Conservation (phyloP, 2,113 vertebrate genomes). For the Ursus arctos region DNA sequence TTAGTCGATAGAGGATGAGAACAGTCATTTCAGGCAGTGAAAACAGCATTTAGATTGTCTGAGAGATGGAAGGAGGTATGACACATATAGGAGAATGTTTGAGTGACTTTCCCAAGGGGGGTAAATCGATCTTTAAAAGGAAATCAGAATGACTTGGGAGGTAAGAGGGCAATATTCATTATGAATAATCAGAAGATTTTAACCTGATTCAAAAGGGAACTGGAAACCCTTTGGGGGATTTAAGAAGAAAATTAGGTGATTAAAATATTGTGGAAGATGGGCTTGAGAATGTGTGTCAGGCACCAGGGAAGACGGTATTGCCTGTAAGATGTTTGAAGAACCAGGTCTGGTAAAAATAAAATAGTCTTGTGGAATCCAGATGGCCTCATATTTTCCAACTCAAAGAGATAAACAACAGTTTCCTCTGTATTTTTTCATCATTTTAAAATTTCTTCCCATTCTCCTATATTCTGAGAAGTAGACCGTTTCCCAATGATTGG, state of each 20-base stretch:
- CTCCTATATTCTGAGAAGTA: not conserved
- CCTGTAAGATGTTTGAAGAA: not conserved
- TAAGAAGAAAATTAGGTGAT: not conserved
- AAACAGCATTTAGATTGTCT: not conserved
- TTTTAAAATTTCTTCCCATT: not conserved
- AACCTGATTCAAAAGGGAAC: not conserved
- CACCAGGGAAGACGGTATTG: not conserved
- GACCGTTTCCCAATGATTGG: not conserved
- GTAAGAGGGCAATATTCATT: not conserved
- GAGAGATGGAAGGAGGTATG: not conserved
- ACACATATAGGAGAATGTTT: not conserved
- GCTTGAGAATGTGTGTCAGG: not conserved
- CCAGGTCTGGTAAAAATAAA: not conserved
- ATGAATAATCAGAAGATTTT: conserved; percentile 24
- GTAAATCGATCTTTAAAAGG: not conserved
- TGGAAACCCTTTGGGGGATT: not conserved
- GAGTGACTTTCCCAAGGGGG: not conserved
- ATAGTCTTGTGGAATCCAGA: conserved; percentile 46
- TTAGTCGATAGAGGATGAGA: not conserved
- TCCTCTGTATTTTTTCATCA: not conserved
- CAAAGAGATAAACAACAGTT: conserved; percentile 57
- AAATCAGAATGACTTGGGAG: not conserved
- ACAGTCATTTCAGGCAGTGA: not conserved
- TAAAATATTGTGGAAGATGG: not conserved
- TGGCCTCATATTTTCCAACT: conserved; percentile 51